Base-by-base conservation (phyloP, 2,888 invertebrate species). In the Sarcophaga subvicina region DNA sequence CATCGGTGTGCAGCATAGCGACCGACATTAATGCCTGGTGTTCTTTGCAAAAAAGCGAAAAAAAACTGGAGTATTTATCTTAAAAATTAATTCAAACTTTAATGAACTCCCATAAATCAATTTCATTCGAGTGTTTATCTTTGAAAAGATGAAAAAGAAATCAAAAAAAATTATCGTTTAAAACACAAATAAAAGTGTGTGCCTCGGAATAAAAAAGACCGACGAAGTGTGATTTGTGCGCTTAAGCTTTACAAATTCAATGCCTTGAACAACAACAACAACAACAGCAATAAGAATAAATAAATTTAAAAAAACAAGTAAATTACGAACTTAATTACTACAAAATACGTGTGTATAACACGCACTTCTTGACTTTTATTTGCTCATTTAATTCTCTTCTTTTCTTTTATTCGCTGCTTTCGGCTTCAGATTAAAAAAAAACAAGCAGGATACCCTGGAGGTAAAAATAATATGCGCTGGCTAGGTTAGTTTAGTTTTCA, bases 211-310 rank as follows among this genome's bases (percentile, higher is more conserved):
- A n/a, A 12, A 20, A 20, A 49, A 49, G 22, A 27, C 14, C 14
- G 22, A 10, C n/a, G 66, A 59, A 45, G 66, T 72, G 66, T 66
- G 59, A 72, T 66, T 45, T 73, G 66, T 20, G 72, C 64, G 72
- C 64, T 72, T 80, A 72, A 59, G 45, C 47, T 60, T 66, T 45
- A 69, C 80, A 69, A 80, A 75, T 81, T 62, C 49, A 81, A 69
- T 49, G 37, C 27, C 37, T 37, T 73, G 45, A 67, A 54, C 14
- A 14, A 37, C 37, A 37, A 37, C 8, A 37, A 37, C 6, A 37
- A 37, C 37, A 37, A 37, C 37, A 37, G 2, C 8, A 37, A 37
- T 37, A 37, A 6, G 37, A 37, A 37, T 37, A 37, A 37, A 37
- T 37, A 37, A 37, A 6, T 37, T 69, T 64, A n/a, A 20, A 17